These are phyloP conservation scores for Indri indri DNA, from an alignment of 2,113 vertebrate species.

Conservation along the genomic window DNA sequence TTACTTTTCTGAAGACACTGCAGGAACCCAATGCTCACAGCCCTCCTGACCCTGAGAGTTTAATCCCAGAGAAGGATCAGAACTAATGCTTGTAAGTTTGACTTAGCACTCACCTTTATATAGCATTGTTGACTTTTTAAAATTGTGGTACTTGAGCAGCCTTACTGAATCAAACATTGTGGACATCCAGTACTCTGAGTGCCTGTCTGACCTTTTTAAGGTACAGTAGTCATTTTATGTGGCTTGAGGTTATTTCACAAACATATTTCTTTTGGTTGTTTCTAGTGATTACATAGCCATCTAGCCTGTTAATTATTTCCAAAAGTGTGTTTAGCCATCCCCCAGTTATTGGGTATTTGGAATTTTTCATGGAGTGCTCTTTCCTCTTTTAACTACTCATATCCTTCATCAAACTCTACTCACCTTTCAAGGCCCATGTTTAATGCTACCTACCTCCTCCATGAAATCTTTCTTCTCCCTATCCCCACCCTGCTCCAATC, in stretches of 20 bases:
- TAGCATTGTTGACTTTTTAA: slow-evolving; percentile 55
- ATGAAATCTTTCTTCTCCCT: neutral
- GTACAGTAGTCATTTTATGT: slow-evolving; percentile 31
- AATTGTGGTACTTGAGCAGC: slow-evolving; percentile 16
- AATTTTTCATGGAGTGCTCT: neutral
- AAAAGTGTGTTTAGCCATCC: neutral
- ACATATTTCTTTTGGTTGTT: slow-evolving; percentile 24
- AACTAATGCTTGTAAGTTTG: slow-evolving; percentile 46
- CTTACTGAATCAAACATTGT: slow-evolving; percentile 33
- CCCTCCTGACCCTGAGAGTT: neutral
- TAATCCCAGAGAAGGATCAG: neutral
- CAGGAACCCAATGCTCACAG: neutral
- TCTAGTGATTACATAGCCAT: slow-evolving; percentile 21
- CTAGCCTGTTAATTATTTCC: neutral
- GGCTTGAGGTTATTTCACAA: slow-evolving; percentile 31
- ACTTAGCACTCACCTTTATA: slow-evolving; percentile 46
- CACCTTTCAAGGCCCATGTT: neutral
- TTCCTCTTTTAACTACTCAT: neutral
- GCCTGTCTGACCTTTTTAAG: slow-evolving; percentile 31
- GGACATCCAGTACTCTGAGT: neutral
- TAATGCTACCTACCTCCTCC: neutral
- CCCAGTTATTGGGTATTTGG: neutral
- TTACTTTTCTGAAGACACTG: neutral
- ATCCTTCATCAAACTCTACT: slow-evolving; percentile 6
- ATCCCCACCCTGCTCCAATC: neutral